These are phyloP conservation scores for Passer domesticus DNA, from an alignment of 2,113 vertebrate genomes.

Conservation along the genomic window DNA sequence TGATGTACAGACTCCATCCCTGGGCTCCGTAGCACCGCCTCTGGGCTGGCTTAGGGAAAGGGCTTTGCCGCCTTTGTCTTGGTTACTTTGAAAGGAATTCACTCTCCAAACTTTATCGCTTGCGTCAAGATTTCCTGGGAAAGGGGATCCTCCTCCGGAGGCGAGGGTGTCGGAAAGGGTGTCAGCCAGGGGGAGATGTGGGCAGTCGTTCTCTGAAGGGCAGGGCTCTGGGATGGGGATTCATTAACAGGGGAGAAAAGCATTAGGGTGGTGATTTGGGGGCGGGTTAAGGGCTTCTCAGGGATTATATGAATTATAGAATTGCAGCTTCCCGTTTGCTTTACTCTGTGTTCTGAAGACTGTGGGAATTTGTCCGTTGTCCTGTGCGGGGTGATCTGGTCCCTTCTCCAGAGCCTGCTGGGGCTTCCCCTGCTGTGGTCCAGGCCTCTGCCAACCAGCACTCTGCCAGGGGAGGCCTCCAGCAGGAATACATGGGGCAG, in stretches of 20 bases:
- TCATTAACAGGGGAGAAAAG: conserved; percentile 43
- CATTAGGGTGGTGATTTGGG: conserved; percentile 67
- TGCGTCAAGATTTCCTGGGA: conserved; percentile 30
- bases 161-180: background rate
- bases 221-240: conserved; percentile 25
- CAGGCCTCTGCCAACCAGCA: background rate
- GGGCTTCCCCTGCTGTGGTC: background rate
- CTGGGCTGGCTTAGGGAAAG: conserved; percentile 48
- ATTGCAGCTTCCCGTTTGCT: conserved; percentile 74
- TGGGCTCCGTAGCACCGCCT: conserved; percentile 31
- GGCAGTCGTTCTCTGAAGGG: conserved; percentile 20
- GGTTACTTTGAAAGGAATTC: conserved; percentile 66
- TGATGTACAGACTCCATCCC: conserved; percentile 64
- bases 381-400: conserved; percentile 2
- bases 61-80: conserved; percentile 64
- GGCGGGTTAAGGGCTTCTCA: conserved; percentile 76
- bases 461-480: background rate
- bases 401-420: conserved; percentile 59
- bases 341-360: conserved; percentile 56
- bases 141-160: conserved; percentile 7
- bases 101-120: conserved; percentile 74
- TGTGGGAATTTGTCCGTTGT: conserved; percentile 48
- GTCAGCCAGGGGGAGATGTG: conserved; percentile 7
- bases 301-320: conserved; percentile 79
- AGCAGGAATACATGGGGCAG: conserved; percentile 25